These are phyloP conservation scores for Corydoras sp. DNA, from an alignment of 2,113 vertebrate genomes.

Conservation along the genomic window DNA sequence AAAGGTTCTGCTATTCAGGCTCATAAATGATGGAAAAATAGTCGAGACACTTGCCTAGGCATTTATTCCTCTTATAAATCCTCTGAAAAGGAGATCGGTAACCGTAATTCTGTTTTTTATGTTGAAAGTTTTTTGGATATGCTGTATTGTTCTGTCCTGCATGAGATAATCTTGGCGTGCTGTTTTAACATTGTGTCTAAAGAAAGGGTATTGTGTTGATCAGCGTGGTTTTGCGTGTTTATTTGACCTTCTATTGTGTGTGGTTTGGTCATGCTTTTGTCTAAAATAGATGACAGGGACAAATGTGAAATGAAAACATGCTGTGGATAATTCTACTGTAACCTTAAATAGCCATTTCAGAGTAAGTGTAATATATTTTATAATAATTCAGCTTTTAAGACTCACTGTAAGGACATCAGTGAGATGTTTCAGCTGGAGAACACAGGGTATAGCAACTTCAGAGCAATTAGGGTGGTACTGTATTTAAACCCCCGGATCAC, in stretches of 20 bases:
- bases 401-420: no score
- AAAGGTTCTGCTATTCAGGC: neutral
- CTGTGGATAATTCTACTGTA: slow-evolving; percentile 1
- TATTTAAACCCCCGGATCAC: no score
- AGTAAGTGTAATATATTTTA: no score
- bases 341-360: no score
- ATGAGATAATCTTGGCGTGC: neutral
- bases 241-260: slow-evolving; percentile 26
- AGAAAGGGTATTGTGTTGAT: slow-evolving; percentile 11
- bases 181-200: neutral
- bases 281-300: slow-evolving; percentile 5
- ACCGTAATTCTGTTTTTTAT: neutral
- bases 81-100: neutral
- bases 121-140: neutral
- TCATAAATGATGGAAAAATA: neutral
- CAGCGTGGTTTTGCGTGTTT: slow-evolving; percentile 9
- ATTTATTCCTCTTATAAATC: slow-evolving; percentile 1
- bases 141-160: neutral
- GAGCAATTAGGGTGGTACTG: no score
- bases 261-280: slow-evolving; percentile 8
- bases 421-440: no score
- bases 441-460: no score
- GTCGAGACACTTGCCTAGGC: neutral
- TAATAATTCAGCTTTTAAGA: no score
- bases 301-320: slow-evolving; percentile 5